These are phyloP conservation scores for Junco hyemalis DNA, from an alignment of 2,113 vertebrate genomes.

Conservation along the genomic window DNA sequence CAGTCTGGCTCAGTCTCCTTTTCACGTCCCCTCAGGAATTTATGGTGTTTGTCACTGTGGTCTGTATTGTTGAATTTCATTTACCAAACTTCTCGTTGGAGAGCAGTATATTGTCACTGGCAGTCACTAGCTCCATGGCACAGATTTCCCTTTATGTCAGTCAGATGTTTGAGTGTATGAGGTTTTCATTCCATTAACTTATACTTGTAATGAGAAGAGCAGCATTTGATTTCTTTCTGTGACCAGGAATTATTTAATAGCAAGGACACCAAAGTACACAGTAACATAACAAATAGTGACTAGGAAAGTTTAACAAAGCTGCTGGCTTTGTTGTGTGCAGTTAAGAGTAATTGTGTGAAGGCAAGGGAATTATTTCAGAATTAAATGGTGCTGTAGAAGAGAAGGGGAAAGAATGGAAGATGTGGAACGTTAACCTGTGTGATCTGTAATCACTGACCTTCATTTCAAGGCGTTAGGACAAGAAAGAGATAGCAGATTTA, in stretches of 20 bases:
- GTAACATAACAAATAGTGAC: not conserved
- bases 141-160: not conserved
- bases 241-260: not conserved
- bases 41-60: not conserved
- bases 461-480: not conserved
- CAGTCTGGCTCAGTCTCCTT: not conserved
- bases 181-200: conserved; percentile 4
- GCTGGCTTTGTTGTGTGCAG: not conserved
- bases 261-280: not conserved
- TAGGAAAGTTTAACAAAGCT: not conserved
- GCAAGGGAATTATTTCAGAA: not conserved
- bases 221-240: not conserved
- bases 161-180: not conserved
- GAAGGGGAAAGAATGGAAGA: not conserved
- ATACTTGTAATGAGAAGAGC: not conserved
- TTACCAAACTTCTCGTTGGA: not conserved
- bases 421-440: not conserved
- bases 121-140: not conserved
- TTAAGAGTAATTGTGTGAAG: not conserved
- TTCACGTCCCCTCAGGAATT: not conserved
- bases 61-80: not conserved
- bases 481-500: not conserved
- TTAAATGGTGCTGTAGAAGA: not conserved
- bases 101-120: not conserved
- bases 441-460: not conserved